These are phyloP conservation scores for Discoglossus pictus DNA, from an alignment of 2,797 vertebrate species.

Conservation along the genomic window DNA sequence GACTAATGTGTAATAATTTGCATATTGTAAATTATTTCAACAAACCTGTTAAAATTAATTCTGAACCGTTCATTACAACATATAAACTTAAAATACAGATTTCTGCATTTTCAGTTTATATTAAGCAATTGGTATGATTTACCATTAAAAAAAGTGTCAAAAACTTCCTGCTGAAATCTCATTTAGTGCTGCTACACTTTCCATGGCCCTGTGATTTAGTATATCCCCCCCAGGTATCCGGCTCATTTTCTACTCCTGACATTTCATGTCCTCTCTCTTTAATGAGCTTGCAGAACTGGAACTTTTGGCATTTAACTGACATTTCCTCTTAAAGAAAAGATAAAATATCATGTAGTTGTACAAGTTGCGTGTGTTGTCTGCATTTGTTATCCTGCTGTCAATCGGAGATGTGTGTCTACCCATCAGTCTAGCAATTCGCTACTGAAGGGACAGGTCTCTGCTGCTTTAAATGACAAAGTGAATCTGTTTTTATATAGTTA, in stretches of 20 bases:
- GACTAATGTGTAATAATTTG: no score
- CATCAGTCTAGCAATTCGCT: no score
- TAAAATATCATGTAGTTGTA: constrained; percentile 39
- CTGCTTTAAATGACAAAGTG: no score
- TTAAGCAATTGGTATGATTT: constrained; percentile 15
- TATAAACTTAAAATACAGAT: background rate
- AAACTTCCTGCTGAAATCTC: constrained; percentile 29
- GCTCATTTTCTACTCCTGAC: constrained; percentile 49
- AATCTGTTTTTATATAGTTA: no score
- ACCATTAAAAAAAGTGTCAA: constrained; percentile 26
- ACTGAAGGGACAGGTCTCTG: no score
- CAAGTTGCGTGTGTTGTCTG: constrained; percentile 17
- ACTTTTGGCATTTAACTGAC: constrained; percentile 53
- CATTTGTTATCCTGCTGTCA: constrained; percentile 34
- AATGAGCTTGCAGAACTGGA: constrained; percentile 42
- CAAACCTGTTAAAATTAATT: background rate
- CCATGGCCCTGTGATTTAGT: constrained; percentile 28
- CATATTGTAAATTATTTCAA: no score
- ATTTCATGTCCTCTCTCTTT: constrained; percentile 48
- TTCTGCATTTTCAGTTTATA: constrained; percentile 3
- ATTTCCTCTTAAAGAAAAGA: constrained; percentile 47
- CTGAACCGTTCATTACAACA: background rate
- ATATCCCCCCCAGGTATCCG: constrained; percentile 32
- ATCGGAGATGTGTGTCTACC: constrained; percentile 4
- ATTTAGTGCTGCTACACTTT: constrained; percentile 39